Evolutionary conservation across 2,113 vertebrate species (phyloP).

Genomic region (Benitochromis conjunctus): DNA sequence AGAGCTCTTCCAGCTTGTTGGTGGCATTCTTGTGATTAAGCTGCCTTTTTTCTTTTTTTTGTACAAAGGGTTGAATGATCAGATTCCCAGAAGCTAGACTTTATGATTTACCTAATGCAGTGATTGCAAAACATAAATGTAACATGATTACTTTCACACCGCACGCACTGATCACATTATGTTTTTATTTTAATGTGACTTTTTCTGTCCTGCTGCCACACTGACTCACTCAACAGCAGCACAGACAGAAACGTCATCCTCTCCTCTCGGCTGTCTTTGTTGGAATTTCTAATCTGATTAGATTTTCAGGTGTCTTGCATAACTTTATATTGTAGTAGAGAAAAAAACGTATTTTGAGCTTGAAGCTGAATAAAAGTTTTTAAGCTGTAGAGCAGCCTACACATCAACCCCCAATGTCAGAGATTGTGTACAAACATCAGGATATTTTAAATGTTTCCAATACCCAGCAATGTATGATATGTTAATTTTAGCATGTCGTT

Average conservation of each 20-base stretch:
- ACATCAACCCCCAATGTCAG: background rate
- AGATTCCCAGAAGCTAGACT: background rate
- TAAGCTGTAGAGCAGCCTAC: background rate
- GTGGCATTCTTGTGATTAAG: background rate
- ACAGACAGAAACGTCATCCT: background rate
- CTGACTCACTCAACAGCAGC: background rate
- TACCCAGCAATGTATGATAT: background rate
- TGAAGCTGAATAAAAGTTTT: background rate
- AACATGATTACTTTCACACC: background rate
- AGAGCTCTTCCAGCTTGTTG: background rate
- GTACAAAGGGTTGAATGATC: background rate
- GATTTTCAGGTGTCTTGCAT: constrained; percentile 31
- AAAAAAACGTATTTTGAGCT: background rate
- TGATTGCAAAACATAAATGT: background rate
- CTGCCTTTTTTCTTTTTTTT: background rate
- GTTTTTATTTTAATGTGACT: background rate
- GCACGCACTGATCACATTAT: background rate
- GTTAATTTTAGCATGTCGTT: background rate
- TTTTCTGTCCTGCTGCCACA: background rate
- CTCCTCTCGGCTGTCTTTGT: background rate
- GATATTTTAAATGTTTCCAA: background rate
- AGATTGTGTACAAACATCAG: background rate
- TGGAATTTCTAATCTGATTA: constrained; percentile 17
- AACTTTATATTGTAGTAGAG: constrained; percentile 40
- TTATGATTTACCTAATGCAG: background rate